A percentile compares a stretch with the other conserved stretches of the same genome.
Evolutionary conservation across 1,140 invertebrate species (phyloP).

Genomic region (Saccostrea echinata): DNA sequence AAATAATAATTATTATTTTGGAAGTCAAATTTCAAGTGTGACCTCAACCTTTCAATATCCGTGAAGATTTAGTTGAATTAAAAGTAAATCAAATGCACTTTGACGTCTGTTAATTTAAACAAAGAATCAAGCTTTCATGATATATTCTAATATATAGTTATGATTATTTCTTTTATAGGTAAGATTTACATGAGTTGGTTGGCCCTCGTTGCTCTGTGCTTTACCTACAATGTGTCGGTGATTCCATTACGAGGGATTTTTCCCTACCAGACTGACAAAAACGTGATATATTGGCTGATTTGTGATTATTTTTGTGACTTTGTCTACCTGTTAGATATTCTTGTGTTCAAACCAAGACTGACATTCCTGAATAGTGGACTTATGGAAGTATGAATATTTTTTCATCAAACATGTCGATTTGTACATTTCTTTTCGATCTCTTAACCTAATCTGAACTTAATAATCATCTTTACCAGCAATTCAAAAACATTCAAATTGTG

Average conservation of each 20-base stretch:
- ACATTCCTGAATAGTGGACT: conserved; percentile 80
- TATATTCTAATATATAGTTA: too few relatives aligned
- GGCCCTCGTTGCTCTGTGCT: conserved; percentile 88
- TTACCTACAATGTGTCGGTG: conserved; percentile 93
- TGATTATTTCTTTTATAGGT: conserved; percentile 63
- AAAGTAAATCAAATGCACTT: too few relatives aligned
- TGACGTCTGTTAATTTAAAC: too few relatives aligned
- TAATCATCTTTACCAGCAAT: too few relatives aligned
- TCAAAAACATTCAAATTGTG: too few relatives aligned
- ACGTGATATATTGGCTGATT: conserved; percentile 85
- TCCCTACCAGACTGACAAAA: conserved; percentile 73
- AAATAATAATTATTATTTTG: too few relatives aligned
- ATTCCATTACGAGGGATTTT: conserved; percentile 92
- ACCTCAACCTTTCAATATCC: too few relatives aligned
- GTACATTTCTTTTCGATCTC: neutral
- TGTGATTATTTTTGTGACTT: conserved; percentile 90
- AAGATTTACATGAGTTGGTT: conserved; percentile 90
- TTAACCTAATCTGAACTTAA: too few relatives aligned
- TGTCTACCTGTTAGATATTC: conserved; percentile 91
- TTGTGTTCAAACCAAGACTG: conserved; percentile 88
- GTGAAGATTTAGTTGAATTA: too few relatives aligned
- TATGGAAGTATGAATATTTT: conserved; percentile 68
- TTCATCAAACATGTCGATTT: neutral
- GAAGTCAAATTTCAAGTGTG: too few relatives aligned
- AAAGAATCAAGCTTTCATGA: too few relatives aligned